phyloP scores from a whole-genome alignment of 1,140 invertebrate species.

The Onthophagus taurus region DNA sequence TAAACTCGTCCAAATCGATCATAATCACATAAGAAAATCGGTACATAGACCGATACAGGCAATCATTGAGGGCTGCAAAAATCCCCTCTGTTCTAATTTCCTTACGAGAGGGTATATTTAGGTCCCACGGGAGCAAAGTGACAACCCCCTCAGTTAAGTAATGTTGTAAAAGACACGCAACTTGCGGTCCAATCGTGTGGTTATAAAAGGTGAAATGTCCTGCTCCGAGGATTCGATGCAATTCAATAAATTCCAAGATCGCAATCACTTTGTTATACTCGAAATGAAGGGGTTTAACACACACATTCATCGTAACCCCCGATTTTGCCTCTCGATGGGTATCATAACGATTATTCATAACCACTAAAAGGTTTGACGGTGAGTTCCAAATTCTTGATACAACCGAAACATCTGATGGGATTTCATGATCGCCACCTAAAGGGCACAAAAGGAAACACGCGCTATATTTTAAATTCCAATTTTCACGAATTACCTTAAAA shows the following conservation, averaged over 20 bases:
- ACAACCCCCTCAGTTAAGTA: slow-evolving; percentile 50
- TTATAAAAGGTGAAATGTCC: slow-evolving; percentile 90
- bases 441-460: slow-evolving; percentile 82
- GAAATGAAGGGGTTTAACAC: slow-evolving; percentile 89
- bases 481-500: slow-evolving; percentile 83
- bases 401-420: slow-evolving; percentile 57
- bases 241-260: slow-evolving; percentile 85
- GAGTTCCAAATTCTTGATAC: slow-evolving; percentile 46
- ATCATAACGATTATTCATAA: slow-evolving; percentile 45
- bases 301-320: slow-evolving; percentile 66
- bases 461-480: slow-evolving; percentile 90
- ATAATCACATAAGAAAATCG: slow-evolving; percentile 69
- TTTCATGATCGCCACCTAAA: slow-evolving; percentile 48
- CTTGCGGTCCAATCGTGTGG: slow-evolving; percentile 70
- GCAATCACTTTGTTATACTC: slow-evolving; percentile 79
- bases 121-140: slow-evolving; percentile 77
- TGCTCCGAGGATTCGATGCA: slow-evolving; percentile 78
- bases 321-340: too few species aligned
- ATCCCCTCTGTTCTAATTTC: slow-evolving; percentile 88
- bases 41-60: slow-evolving; percentile 83
- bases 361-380: slow-evolving; percentile 52
- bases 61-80: slow-evolving; percentile 89
- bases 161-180: slow-evolving; percentile 58
- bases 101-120: slow-evolving; percentile 80
- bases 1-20: slow-evolving; percentile 86